These are phyloP conservation scores for Heterodera filipjevi DNA, from an alignment of 2,888 invertebrate species.

Conservation along the genomic window DNA sequence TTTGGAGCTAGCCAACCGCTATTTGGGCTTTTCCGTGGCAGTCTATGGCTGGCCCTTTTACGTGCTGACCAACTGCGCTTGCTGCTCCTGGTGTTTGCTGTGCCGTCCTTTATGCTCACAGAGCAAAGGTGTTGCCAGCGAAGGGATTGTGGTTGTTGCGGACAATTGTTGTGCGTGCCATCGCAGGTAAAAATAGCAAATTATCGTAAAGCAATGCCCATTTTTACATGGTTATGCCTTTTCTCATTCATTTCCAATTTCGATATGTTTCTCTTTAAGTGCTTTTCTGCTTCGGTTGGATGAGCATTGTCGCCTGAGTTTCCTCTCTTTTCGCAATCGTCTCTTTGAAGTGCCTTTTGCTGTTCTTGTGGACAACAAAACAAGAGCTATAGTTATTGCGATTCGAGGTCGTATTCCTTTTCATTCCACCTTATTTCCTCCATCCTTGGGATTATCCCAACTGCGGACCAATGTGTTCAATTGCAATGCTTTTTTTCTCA, in stretches of 20 bases:
- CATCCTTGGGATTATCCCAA: no score
- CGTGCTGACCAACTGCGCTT: slow-evolving; percentile 52
- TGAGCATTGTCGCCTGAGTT: slow-evolving; percentile 8
- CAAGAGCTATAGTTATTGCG: slow-evolving; percentile 79
- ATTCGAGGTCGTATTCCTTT: slow-evolving; percentile 86
- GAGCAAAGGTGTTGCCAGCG: background rate
- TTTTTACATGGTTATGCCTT: no score
- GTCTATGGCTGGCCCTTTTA: slow-evolving; percentile 88
- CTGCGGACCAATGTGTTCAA: no score
- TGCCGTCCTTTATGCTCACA: slow-evolving; percentile 32
- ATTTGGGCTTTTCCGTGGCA: slow-evolving; percentile 79
- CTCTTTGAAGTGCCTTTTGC: slow-evolving; percentile 85
- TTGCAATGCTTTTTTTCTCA: no score
- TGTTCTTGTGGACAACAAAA: slow-evolving; percentile 81
- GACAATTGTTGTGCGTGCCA: slow-evolving; percentile 89
- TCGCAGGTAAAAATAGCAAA: slow-evolving; percentile 71
- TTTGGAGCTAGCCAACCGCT: slow-evolving; percentile 69
- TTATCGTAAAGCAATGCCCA: background rate
- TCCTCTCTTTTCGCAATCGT: slow-evolving; percentile 77
- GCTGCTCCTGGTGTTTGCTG: slow-evolving; percentile 43
- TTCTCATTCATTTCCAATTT: background rate
- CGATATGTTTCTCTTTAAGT: background rate
- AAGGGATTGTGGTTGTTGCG: slow-evolving; percentile 72
- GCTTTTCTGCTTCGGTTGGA: slow-evolving; percentile 20
- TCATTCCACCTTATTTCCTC: no score